phyloP scores from a whole-genome alignment of 2,113 vertebrate genomes.

The Tychaedon coryphoeus region DNA sequence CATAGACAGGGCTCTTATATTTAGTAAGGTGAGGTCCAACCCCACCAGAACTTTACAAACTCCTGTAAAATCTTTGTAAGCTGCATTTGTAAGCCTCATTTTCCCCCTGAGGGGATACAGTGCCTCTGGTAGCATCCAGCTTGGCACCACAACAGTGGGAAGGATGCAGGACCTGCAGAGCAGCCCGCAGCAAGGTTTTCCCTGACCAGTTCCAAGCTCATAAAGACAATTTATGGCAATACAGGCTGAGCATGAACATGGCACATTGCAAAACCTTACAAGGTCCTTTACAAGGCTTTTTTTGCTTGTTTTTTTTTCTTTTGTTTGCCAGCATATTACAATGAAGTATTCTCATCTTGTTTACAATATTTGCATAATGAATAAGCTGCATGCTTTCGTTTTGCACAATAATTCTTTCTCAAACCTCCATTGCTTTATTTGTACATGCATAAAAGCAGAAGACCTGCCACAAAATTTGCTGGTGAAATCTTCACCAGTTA shows the following conservation, averaged over 20 bases:
- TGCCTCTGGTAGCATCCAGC: background rate
- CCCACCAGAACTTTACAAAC: background rate
- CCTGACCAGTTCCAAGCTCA: background rate
- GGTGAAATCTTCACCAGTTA: background rate
- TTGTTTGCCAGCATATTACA: background rate
- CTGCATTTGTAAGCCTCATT: background rate
- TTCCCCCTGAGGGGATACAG: fast-evolving
- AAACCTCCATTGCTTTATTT: background rate
- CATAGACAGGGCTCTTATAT: background rate
- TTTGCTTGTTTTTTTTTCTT: background rate
- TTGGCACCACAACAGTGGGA: background rate
- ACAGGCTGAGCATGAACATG: fast-evolving
- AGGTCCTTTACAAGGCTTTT: background rate
- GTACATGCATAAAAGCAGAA: background rate
- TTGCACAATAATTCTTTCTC: background rate
- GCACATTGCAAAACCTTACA: background rate
- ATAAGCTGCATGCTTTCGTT: background rate
- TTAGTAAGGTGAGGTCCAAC: background rate
- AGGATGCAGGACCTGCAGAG: background rate
- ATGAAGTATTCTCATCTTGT: background rate
- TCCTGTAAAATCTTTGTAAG: background rate
- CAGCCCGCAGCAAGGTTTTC: background rate
- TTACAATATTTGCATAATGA: background rate
- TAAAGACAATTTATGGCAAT: background rate
- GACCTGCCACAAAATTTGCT: background rate